Evolutionary conservation across 2,113 vertebrate species (phyloP).

Genomic region (Alectura lathami): DNA sequence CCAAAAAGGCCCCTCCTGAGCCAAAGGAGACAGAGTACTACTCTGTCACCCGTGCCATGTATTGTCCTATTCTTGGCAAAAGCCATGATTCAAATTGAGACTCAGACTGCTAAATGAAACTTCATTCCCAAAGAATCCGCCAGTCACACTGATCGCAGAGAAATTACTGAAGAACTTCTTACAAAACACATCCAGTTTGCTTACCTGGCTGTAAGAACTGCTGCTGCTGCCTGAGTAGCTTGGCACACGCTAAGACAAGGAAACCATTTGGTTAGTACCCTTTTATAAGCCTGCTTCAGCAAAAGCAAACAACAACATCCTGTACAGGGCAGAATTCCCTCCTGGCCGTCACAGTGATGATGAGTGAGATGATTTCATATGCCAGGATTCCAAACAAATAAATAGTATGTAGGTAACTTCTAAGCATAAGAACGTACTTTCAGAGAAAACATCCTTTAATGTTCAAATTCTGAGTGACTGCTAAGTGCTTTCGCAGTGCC

Average conservation of each 20-base stretch:
- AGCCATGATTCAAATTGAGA: no score
- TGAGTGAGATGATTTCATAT: no score
- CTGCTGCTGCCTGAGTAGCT: not conserved
- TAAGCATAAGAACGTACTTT: not conserved
- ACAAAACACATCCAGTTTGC: no score
- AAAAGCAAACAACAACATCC: not conserved
- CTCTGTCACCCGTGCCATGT: no score
- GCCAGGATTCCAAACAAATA: not conserved
- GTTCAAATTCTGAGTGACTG: not conserved
- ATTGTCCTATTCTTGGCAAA: no score
- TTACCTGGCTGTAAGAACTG: constrained; percentile 12
- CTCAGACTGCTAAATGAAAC: no score
- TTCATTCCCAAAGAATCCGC: no score
- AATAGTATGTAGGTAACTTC: rapidly evolving
- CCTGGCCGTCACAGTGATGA: not conserved
- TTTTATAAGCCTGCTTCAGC: not conserved
- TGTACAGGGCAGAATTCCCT: not conserved
- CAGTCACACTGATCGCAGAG: no score
- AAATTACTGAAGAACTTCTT: no score
- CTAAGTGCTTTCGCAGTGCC: not conserved
- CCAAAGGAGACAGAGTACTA: no score
- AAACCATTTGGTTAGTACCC: not conserved
- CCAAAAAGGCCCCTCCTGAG: not conserved
- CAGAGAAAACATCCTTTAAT: not conserved
- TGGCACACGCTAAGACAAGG: not conserved